These are phyloP conservation scores for Peromyscus melanophrys DNA, from an alignment of 2,797 vertebrate genomes.

Conservation along the genomic window DNA sequence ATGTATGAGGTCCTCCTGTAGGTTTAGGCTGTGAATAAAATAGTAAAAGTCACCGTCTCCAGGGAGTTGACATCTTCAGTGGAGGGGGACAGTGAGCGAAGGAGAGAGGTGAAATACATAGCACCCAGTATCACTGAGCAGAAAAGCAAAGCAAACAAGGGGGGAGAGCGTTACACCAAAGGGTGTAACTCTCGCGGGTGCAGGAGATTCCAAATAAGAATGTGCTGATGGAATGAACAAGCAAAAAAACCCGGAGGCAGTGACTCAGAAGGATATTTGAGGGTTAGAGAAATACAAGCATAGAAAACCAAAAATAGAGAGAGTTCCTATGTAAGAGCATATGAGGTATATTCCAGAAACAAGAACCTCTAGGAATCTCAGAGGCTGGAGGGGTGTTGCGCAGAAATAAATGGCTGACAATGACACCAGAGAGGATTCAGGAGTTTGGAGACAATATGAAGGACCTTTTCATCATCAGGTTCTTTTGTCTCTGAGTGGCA, in stretches of 20 bases:
- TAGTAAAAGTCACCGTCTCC: neutral
- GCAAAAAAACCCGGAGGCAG: neutral
- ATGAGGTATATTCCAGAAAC: neutral
- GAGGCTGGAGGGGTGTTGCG: neutral
- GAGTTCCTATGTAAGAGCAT: rapidly evolving
- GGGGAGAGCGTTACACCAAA: neutral
- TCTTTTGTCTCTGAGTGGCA: neutral
- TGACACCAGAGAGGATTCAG: neutral
- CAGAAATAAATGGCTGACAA: neutral
- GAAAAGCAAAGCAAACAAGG: neutral
- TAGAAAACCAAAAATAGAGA: neutral
- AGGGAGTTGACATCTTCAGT: neutral
- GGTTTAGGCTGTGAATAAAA: slow-evolving; percentile 17
- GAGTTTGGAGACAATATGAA: rapidly evolving
- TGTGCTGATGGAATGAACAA: neutral
- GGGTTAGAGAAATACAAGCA: neutral
- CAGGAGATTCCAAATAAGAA: neutral
- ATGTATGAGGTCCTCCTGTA: neutral
- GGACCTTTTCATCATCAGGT: too few relatives aligned
- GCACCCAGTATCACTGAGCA: neutral
- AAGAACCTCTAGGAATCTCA: neutral
- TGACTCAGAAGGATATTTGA: neutral
- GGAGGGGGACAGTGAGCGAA: neutral
- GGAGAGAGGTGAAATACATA: neutral
- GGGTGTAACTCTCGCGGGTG: neutral